A percentile compares a stretch with the other conserved stretches of the same genome.
Conservation (phyloP, 2,888 invertebrate genomes). For the Sabatieria punctata region DNA sequence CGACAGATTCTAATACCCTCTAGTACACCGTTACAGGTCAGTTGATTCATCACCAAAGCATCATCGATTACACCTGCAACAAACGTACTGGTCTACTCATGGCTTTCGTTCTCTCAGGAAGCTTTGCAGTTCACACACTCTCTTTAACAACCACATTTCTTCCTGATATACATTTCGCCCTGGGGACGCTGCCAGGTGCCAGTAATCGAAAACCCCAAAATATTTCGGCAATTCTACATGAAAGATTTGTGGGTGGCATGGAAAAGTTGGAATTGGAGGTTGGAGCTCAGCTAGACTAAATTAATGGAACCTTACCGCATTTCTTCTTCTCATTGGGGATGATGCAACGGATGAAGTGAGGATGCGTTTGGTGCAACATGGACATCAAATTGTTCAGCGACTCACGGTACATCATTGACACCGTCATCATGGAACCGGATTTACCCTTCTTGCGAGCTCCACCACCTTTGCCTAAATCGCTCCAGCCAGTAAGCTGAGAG, state of each 20-base stretch:
- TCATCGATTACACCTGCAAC: conserved; percentile 73
- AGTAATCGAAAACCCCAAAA: background rate
- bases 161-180: background rate
- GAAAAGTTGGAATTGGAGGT: background rate
- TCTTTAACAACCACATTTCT: background rate
- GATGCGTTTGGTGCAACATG: conserved; percentile 30
- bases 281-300: background rate
- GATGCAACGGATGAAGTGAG: conserved; percentile 34
- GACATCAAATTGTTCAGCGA: conserved; percentile 30
- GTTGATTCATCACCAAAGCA: conserved; percentile 91
- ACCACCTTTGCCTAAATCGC: conserved; percentile 11
- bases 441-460: conserved; percentile 29
- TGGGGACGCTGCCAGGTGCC: background rate
- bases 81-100: background rate
- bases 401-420: too few species aligned
- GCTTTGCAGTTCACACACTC: background rate
- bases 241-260: background rate
- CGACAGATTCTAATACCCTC: conserved; percentile 99
- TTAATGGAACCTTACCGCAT: conserved; percentile 14
- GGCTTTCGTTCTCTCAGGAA: too few species aligned
- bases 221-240: background rate
- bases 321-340: conserved; percentile 33
- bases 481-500: too few species aligned
- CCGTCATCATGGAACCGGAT: conserved; percentile 28
- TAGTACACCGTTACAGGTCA: too few species aligned